These are phyloP conservation scores for Anolis carolinensis DNA, from an alignment of 2,113 vertebrate genomes.

Conservation along the genomic window DNA sequence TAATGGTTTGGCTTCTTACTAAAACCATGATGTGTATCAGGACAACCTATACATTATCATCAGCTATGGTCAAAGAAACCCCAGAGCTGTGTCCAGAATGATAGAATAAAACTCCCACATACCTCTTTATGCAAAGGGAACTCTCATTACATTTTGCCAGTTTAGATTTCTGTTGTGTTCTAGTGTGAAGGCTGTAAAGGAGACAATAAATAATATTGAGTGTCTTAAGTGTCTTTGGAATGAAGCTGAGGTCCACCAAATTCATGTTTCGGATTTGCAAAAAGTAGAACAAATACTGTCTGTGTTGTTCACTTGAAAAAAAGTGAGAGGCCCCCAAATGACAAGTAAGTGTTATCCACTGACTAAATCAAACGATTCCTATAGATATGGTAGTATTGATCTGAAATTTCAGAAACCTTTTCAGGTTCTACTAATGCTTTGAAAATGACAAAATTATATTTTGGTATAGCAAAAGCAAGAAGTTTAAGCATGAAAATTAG, in stretches of 20 bases:
- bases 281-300: conserved; percentile 1
- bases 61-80: conserved; percentile 42
- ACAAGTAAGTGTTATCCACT: background rate
- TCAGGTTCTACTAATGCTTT: background rate
- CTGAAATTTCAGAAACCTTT: background rate
- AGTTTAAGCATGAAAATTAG: background rate
- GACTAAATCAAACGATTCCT: background rate
- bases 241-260: background rate
- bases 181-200: too few relatives aligned
- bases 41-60: conserved; percentile 60
- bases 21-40: conserved; percentile 48
- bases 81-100: conserved; percentile 48
- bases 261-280: conserved; percentile 6
- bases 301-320: conserved; percentile 4
- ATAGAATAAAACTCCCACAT: conserved; percentile 17
- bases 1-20: conserved; percentile 58
- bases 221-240: conserved; percentile 1
- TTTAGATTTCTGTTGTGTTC: background rate
- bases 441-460: background rate
- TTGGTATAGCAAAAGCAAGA: background rate
- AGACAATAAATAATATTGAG: too few relatives aligned
- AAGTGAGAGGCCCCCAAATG: background rate
- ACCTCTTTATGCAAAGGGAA: conserved; percentile 40
- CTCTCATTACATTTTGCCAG: conserved; percentile 34
- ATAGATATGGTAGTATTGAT: background rate